Percentiles rank a stretch among this genome's conserved stretches.
Evolutionary conservation across 2,888 invertebrate genomes (phyloP).

Genomic region (Coronaproctus castanopsis): DNA sequence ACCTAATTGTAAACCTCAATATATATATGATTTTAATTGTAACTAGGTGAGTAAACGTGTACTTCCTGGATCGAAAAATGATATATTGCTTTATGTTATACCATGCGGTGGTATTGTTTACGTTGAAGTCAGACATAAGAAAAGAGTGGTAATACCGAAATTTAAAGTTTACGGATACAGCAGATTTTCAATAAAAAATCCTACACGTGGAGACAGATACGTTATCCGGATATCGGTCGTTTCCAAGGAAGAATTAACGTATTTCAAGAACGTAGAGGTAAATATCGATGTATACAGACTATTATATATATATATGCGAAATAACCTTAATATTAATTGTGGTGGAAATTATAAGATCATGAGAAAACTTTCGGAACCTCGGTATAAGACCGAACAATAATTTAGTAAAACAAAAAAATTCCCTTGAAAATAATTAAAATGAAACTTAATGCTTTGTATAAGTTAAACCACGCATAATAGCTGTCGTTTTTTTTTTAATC

Average conservation of each 20-base stretch:
- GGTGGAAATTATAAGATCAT: no score
- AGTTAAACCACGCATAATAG: no score
- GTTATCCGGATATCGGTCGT: conserved; percentile 31
- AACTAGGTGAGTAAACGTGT: conserved; percentile 6
- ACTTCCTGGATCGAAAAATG: conserved; percentile 15
- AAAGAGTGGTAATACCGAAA: conserved; percentile 26
- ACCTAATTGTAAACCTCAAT: no score
- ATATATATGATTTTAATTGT: neutral
- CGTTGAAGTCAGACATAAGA: conserved; percentile 23
- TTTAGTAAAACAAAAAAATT: no score
- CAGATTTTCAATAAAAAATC: conserved; percentile 26
- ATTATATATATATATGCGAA: neutral
- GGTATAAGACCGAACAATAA: no score
- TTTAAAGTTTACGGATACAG: conserved; percentile 30
- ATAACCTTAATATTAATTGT: no score
- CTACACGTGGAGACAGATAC: conserved; percentile 30
- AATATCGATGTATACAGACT: neutral
- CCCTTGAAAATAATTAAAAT: no score
- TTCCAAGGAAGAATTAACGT: conserved; percentile 26
- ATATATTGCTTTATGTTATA: conserved; percentile 29
- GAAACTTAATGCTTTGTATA: no score
- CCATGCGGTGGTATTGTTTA: conserved; percentile 35
- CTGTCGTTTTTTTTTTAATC: no score
- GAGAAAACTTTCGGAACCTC: no score
- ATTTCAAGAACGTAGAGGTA: neutral